phyloP scores from a whole-genome alignment of 2,113 vertebrate genomes.

The Cyanoderma ruficeps region DNA sequence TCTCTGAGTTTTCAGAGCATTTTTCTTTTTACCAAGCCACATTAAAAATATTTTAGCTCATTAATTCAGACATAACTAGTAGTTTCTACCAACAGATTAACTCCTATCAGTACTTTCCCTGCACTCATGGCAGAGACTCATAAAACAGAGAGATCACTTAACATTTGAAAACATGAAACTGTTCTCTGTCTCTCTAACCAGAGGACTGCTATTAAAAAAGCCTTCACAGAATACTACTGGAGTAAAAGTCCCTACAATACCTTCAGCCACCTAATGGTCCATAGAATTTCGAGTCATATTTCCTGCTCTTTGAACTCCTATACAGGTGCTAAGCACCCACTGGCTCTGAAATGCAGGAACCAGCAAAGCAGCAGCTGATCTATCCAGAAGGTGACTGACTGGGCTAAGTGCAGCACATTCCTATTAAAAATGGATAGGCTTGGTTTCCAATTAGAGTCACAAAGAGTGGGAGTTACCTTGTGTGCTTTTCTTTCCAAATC shows the following conservation, averaged over 20 bases:
- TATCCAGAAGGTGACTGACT: background rate
- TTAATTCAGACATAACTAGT: background rate
- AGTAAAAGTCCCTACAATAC: background rate
- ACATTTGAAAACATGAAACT: background rate
- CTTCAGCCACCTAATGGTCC: background rate
- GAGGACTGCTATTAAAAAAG: background rate
- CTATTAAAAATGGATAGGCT: constrained; percentile 65
- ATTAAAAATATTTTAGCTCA: background rate
- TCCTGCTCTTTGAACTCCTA: background rate
- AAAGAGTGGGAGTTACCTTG: constrained; percentile 30
- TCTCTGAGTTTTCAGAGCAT: background rate
- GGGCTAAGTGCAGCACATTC: background rate
- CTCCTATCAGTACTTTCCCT: background rate
- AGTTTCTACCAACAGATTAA: background rate
- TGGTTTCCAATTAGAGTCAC: constrained; percentile 46
- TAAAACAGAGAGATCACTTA: background rate
- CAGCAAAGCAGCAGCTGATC: background rate
- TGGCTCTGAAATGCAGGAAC: background rate
- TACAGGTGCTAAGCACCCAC: background rate
- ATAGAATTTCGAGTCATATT: background rate
- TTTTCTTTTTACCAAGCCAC: background rate
- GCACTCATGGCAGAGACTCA: background rate
- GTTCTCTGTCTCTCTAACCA: background rate
- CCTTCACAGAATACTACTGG: background rate
- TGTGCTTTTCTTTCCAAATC: constrained; percentile 66